phyloP scores from a whole-genome alignment of 2,113 vertebrate genomes.

The Phylloscopus trochilus region DNA sequence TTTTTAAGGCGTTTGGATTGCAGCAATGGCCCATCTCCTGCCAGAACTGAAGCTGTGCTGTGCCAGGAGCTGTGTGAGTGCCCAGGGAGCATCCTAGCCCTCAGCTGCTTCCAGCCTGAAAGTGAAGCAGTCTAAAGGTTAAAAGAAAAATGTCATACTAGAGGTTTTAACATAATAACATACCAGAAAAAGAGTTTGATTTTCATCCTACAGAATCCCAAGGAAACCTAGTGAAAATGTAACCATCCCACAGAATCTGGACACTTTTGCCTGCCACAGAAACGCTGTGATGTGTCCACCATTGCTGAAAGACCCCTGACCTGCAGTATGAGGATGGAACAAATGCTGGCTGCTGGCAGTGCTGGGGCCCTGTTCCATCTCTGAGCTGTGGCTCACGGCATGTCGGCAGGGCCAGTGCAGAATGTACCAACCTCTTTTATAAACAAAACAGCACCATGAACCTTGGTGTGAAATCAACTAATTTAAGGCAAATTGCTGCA shows the following conservation, averaged over 20 bases:
- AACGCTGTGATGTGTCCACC: background rate
- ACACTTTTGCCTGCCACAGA: background rate
- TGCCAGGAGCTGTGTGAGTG: background rate
- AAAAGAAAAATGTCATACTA: background rate
- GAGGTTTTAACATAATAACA: background rate
- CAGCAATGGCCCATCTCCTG: background rate
- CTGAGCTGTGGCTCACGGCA: background rate
- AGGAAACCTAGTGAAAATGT: background rate
- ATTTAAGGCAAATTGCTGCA: background rate
- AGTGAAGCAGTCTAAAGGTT: background rate
- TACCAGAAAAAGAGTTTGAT: background rate
- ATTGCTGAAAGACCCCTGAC: background rate
- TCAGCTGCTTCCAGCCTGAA: background rate
- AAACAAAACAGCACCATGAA: background rate
- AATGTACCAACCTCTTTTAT: background rate
- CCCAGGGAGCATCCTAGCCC: background rate
- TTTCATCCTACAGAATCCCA: background rate
- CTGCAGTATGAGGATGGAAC: background rate
- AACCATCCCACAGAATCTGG: background rate
- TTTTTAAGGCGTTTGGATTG: background rate
- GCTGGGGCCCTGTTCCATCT: background rate
- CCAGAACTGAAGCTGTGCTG: background rate
- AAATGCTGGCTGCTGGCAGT: rapidly evolving
- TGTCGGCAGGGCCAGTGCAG: background rate
- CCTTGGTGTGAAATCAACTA: background rate